Conservation (phyloP, 2,797 vertebrate genomes). For the Chaetodon trifasciatus region DNA sequence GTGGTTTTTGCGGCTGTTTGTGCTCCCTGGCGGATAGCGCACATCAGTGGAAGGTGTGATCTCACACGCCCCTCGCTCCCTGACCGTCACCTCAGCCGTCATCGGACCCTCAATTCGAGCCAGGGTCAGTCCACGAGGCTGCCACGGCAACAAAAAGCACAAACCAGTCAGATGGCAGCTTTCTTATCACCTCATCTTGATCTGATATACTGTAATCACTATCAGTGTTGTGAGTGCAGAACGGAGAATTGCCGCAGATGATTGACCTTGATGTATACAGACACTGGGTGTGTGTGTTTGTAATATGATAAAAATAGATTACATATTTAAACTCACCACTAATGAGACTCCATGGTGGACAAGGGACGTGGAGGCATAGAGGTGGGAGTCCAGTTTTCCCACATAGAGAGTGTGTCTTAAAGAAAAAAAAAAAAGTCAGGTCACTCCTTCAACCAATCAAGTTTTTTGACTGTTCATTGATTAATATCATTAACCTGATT, state of each 20-base stretch:
- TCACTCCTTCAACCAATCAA: constrained; percentile 10
- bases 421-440: constrained; percentile 5
- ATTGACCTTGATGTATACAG: background rate
- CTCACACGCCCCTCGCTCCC: constrained; percentile 89
- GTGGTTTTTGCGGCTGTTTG: constrained; percentile 88
- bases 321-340: constrained; percentile 88
- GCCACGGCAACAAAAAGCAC: constrained; percentile 35
- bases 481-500: background rate
- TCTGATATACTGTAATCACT: background rate
- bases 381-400: constrained; percentile 91
- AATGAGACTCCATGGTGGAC: constrained; percentile 93
- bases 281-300: background rate
- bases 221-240: background rate
- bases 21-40: constrained; percentile 92
- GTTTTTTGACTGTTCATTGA: background rate
- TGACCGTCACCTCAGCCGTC: constrained; percentile 92
- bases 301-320: background rate
- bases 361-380: constrained; percentile 93
- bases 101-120: constrained; percentile 90
- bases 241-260: background rate
- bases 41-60: constrained; percentile 93
- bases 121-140: constrained; percentile 94
- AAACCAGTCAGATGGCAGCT: constrained; percentile 6
- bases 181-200: background rate
- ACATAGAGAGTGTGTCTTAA: constrained; percentile 93